These are phyloP conservation scores for Athene cunicularia DNA, from an alignment of 2,113 vertebrate genomes.

Conservation along the genomic window DNA sequence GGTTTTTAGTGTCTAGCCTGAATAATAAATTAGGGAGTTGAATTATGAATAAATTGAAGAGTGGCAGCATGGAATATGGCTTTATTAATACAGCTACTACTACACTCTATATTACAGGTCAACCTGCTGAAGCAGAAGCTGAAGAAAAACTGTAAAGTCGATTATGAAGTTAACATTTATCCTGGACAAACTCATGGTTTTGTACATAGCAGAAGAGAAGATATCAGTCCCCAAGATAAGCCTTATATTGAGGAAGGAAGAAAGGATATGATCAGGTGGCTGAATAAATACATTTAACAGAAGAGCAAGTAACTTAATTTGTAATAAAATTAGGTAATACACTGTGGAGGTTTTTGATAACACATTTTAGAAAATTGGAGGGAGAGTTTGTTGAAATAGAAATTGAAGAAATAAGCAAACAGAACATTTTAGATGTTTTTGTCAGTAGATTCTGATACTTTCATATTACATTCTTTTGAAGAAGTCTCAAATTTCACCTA, in stretches of 20 bases:
- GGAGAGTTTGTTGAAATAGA: background rate
- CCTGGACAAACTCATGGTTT: conserved; percentile 86
- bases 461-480: background rate
- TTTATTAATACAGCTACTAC: background rate
- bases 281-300: conserved; percentile 80
- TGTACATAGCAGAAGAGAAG: conserved; percentile 83
- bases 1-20: background rate
- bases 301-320: background rate
- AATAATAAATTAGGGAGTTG: background rate
- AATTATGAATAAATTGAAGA: background rate
- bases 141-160: conserved; percentile 77
- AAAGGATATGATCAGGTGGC: conserved; percentile 82
- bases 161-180: conserved; percentile 84
- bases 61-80: background rate
- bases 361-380: background rate
- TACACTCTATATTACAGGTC: conserved; percentile 61
- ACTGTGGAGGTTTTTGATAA: background rate
- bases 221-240: conserved; percentile 76
- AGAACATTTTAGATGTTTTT: background rate
- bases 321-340: background rate
- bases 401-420: background rate
- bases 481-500: background rate
- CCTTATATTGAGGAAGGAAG: conserved; percentile 79
- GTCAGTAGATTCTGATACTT: background rate
- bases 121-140: conserved; percentile 75